Conservation (phyloP, 2,888 invertebrate genomes). For the Agrochola macilenta region DNA sequence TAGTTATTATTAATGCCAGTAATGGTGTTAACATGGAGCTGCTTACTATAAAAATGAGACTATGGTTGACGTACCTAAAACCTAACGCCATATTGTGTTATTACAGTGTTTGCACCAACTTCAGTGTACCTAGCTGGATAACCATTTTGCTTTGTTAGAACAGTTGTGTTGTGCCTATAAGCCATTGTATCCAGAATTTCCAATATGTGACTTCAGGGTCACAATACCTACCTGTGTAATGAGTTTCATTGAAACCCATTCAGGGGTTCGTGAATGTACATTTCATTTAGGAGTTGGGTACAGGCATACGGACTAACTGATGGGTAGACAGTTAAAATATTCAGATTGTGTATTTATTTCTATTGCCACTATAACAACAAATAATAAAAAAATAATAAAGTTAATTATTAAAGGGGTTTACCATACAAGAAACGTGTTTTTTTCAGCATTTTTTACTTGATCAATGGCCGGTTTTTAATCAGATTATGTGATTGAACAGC, state of each 20-base stretch:
- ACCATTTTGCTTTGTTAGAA: background rate
- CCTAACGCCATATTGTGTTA: background rate
- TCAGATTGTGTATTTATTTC: too few species aligned
- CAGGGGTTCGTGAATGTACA: background rate
- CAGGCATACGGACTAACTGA: too few species aligned
- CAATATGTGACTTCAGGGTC: background rate
- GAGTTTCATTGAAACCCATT: background rate
- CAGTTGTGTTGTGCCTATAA: background rate
- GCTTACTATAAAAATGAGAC: background rate
- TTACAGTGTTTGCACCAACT: background rate
- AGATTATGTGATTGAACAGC: slow-evolving; percentile 15
- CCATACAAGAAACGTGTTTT: too few species aligned
- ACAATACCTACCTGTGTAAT: background rate
- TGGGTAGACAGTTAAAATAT: too few species aligned
- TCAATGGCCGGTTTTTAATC: background rate
- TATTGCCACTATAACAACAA: too few species aligned
- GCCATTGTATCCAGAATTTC: background rate
- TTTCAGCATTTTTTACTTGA: too few species aligned
- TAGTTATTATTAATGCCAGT: background rate
- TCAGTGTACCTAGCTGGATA: background rate
- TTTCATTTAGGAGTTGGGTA: background rate
- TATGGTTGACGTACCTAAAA: background rate
- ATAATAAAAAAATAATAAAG: too few species aligned
- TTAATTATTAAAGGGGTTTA: too few species aligned
- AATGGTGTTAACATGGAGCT: background rate